Base-by-base conservation (phyloP, 2,888 invertebrate species). In the Graphium colonna region DNA sequence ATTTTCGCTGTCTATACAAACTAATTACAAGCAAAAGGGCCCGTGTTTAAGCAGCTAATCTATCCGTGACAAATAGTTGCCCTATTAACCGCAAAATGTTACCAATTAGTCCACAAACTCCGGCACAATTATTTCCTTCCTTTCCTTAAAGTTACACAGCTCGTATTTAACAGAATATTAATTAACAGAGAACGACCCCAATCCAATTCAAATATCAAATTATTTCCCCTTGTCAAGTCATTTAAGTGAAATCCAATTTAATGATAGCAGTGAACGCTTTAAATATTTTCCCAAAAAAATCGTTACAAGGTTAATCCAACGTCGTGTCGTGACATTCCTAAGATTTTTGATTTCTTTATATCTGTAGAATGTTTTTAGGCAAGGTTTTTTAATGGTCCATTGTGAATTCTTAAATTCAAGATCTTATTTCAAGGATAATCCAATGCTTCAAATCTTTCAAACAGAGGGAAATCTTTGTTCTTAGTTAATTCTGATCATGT, bases 111-210 rank as follows among this genome's bases (percentile, higher is more conserved):
- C 61, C 59, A 65, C 67, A 64, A 69, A 66, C 66, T 61, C 64
- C 63, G 68, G 68, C 65, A 70, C 67, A 68, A 71, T 73, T 71
- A 65, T 67, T 62, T 63, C 67, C 60, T 52, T 56, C 60, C 63
- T 68, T 75, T 76, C 74, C 75, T 66, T 71, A 71, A 72, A 75
- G 71, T 63, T n/a, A n/a, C n/a, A n/a, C n/a, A n/a, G n/a, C 56
- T 55, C 21, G 9, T 15, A n/a, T 46, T 40, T 40, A 15, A 41
- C 26, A 52, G 8, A 21, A 13, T 36, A 36, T 31, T 46, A 46
- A 46, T 33, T 46, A 46, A 36, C 38, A 52, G 46, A 41, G 26
- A 52, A 44, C 18, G 31, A 33, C 16, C 28, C 12, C 15, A 40
- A 45, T 28, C 44, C 13, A 49, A n/a, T n/a, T n/a, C n/a, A n/a